Evolutionary conservation across 2,113 vertebrate species (phyloP), one percentile per base, ranked within the genome.

Genomic region (Ellobius talpinus): DNA sequence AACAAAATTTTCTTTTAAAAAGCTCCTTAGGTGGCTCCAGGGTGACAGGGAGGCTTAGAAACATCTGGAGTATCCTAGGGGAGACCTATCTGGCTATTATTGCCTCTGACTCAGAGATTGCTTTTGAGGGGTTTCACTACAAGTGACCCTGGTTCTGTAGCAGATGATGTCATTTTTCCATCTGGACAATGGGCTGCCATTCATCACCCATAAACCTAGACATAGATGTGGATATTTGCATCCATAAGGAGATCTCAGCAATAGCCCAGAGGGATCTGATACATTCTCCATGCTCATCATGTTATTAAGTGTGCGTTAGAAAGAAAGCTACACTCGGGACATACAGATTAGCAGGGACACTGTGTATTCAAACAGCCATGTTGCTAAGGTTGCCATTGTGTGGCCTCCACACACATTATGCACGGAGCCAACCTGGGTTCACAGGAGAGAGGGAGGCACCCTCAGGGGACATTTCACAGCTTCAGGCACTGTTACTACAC

Each of bases 131-230:
- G 66, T 78, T 93, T 95, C 19, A 50, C 65, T 88, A 70, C 74
- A 61, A 92, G 74, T 73, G 93, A 96, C 81, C 63, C 68, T 85
- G n/a, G 31, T 63, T 29, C 76, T 73, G 16, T 36, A 33, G 45
- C 66, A 88, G 81, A 90, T 65, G 89, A 92, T 87, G 73, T 42
- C 84, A 79, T 68, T 95, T 47, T 23, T 31, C 55, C 68, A 52
- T 93, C 82, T 84, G 47, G 55, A 91, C 89, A 92, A 89, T 2
- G 50, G 79, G 66, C 93, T 97, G 97, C 95, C 68, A 89, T 96
- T 96, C 68, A 61, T 97, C 96, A 91, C 47, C 87, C 92, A 82
- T 96, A 95, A 97, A 97, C 91, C 61, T 42, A 45, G 24, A 87
- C 92, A 96, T 85, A 42, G 63, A 74, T 73, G 94, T 61, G 2